These are phyloP conservation scores for Danio choprae DNA, from an alignment of 2,797 vertebrate species.

Conservation along the genomic window DNA sequence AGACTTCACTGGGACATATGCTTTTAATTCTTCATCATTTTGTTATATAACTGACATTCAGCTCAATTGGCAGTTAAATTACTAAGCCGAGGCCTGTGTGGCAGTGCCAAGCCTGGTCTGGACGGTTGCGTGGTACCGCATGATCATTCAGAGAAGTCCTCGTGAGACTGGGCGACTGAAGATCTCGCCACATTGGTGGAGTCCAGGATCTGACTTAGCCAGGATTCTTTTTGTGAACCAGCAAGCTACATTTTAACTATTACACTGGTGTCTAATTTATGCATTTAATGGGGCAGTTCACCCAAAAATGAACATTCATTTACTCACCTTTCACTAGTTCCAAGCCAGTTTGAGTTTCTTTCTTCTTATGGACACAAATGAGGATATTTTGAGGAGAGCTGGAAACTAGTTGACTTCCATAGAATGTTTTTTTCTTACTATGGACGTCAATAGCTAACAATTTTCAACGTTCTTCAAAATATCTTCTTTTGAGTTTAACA, in stretches of 20 bases:
- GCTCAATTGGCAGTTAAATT: constrained; percentile 44
- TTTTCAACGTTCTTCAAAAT: no score
- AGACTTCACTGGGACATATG: constrained; percentile 43
- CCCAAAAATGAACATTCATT: no score
- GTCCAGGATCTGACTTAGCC: constrained; percentile 38
- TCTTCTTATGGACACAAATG: no score
- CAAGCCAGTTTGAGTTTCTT: no score
- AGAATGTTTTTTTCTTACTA: no score
- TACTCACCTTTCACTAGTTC: no score
- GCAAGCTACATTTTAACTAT: background rate
- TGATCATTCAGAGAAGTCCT: constrained; percentile 47
- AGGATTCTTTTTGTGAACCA: background rate
- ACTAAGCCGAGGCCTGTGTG: constrained; percentile 32
- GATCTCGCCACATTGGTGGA: constrained; percentile 16
- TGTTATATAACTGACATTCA: constrained; percentile 49
- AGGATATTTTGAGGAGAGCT: no score
- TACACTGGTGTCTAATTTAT: background rate
- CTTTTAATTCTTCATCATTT: constrained; percentile 35
- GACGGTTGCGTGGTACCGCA: constrained; percentile 27
- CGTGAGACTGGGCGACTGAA: constrained; percentile 17
- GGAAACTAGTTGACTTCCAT: no score
- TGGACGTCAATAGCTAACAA: no score
- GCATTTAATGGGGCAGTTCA: background rate
- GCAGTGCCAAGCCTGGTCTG: constrained; percentile 36
- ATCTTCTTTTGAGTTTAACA: no score